Evolutionary conservation across 2,888 invertebrate species (phyloP).

Genomic region (Andrena bucephala): DNA sequence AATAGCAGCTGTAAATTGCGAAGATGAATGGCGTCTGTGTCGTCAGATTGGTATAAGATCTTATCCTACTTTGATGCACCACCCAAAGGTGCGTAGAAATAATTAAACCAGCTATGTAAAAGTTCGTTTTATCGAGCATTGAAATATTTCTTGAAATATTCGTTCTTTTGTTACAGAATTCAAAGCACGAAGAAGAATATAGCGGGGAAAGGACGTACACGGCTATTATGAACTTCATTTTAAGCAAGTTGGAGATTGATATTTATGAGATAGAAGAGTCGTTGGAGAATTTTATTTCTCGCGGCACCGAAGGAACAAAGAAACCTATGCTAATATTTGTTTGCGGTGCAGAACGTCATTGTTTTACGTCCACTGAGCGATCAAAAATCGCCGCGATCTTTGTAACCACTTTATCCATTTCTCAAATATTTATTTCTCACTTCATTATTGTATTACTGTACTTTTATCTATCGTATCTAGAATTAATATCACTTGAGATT

Average conservation of each 20-base stretch:
- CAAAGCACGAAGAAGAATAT: slow-evolving; percentile 73
- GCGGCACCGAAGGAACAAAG: slow-evolving; percentile 60
- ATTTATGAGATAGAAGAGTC: slow-evolving; percentile 73
- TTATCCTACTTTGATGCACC: slow-evolving; percentile 92
- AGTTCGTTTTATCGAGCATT: too few species aligned
- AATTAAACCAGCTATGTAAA: not conserved
- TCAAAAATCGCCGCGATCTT: slow-evolving; percentile 90
- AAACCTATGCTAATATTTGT: slow-evolving; percentile 76
- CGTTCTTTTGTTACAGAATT: slow-evolving; percentile 64
- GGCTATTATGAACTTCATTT: slow-evolving; percentile 73
- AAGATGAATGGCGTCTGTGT: slow-evolving; percentile 93
- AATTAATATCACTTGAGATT: not conserved
- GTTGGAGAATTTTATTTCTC: slow-evolving; percentile 71
- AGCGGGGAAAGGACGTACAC: slow-evolving; percentile 70
- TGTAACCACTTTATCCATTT: slow-evolving; percentile 86
- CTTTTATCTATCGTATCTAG: not conserved
- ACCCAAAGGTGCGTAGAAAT: slow-evolving; percentile 85
- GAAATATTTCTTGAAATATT: too few species aligned
- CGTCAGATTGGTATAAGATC: slow-evolving; percentile 90
- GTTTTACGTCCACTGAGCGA: slow-evolving; percentile 74
- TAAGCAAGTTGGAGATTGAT: slow-evolving; percentile 74
- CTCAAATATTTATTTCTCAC: slow-evolving; percentile 70
- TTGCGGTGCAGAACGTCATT: slow-evolving; percentile 73
- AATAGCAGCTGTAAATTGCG: slow-evolving; percentile 95
- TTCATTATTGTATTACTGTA: not conserved